Conservation (phyloP, 2,113 vertebrate species). For the Dicrurus megarhynchus region DNA sequence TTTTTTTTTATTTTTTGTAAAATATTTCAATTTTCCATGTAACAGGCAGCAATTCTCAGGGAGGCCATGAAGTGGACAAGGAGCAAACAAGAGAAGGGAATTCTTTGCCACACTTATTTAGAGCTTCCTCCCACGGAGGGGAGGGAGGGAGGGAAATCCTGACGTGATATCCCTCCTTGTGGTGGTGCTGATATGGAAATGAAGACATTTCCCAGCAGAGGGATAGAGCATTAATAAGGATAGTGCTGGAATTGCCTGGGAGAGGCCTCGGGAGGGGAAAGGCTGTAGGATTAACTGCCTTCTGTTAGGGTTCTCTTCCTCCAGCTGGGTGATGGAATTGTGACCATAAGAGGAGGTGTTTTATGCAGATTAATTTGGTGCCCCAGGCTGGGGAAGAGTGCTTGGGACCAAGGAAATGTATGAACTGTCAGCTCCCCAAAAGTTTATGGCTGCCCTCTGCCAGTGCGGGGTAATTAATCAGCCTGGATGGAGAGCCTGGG, state of each 20-base stretch:
- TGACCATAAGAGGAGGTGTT: neutral
- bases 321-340: neutral
- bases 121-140: neutral
- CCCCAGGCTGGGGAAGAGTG: neutral
- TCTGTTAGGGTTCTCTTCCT: neutral
- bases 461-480: neutral
- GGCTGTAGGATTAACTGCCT: neutral
- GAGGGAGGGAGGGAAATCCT: neutral
- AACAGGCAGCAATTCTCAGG: neutral
- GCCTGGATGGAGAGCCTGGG: neutral
- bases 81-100: neutral
- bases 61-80: neutral
- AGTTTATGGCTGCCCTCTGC: neutral
- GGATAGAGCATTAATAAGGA: neutral
- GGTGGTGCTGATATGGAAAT: constrained; percentile 21
- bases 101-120: neutral
- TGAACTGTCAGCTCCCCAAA: neutral
- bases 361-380: neutral
- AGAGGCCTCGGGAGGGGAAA: neutral
- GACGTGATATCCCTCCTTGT: neutral
- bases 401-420: neutral
- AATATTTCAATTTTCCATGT: neutral
- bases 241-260: neutral
- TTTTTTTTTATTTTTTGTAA: neutral
- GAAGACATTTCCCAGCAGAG: neutral